Evolutionary conservation across 2,113 vertebrate species (phyloP), one percentile per base, ranked within the genome.

Genomic region (Mesitornis unicolor): DNA sequence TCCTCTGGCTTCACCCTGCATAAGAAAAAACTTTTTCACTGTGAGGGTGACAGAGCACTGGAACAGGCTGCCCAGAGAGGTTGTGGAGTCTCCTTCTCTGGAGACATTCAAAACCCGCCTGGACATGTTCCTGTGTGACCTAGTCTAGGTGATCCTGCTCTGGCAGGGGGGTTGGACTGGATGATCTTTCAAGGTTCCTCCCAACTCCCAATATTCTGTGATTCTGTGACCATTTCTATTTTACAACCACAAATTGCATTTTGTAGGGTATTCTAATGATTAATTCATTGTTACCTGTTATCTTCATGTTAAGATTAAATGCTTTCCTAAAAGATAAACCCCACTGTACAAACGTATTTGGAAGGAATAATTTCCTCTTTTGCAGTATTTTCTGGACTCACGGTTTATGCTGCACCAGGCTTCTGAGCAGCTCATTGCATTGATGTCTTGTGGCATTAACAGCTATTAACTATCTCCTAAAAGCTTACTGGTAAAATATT

Each of bases 401-500:
- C 15, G 73, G 3, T 1, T 92, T 77, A 36, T 25, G n/a, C 28
- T 74, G 53, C 13, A 68, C 17, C 42, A 84, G 26, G 7, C 33
- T 83, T 69, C 74, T 43, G 36, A 80, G 59, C 47, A 59, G 65
- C 26, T 85, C 68, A 63, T 54, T 1, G 1, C 61, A 26, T 16
- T 80, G 42, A 65, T 43, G 42, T 20, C 47, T 94, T 43, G 50
- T 90, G 57, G 29, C 25, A 60, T 50, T 74, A 77, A 48, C 17
- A 85, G 15, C 59, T 36, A 68, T 61, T 64, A 74, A 51, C 20
- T 48, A 12, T 47, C 47, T 88, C 67, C 78, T 59, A 54, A 74
- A 93, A 94, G 31, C 47, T 81, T 74, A 77, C 5, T 77, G 47
- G n/a, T 94, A 92, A 96, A 96, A 90, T 91, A 92, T 81, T 94